Conservation (phyloP, 23 tunicate genomes). For the Diplosoma virens region DNA sequence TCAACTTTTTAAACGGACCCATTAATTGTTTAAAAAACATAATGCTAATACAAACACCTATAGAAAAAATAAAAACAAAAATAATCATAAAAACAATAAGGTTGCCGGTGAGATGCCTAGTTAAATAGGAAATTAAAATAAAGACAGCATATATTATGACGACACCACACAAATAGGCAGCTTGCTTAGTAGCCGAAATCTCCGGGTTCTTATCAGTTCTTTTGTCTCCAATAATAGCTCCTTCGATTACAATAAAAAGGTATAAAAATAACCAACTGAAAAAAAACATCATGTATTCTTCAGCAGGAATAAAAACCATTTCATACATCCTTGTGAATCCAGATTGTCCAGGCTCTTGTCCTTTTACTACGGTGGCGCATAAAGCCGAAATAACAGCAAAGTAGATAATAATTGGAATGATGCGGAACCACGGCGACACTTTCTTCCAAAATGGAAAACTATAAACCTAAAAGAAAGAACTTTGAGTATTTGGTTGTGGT, state of each 20-base stretch:
- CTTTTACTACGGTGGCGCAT: constrained; percentile 66
- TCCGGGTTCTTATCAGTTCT: neutral
- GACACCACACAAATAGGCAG: constrained; percentile 45
- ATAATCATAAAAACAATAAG: constrained; percentile 64
- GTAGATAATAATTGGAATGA: constrained; percentile 60
- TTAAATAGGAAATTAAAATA: constrained; percentile 45
- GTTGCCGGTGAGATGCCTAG: constrained; percentile 7
- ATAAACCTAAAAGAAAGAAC: constrained; percentile 51
- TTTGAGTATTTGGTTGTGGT: too few species aligned
- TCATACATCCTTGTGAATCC: constrained; percentile 74
- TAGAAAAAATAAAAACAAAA: constrained; percentile 52
- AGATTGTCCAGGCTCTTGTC: constrained; percentile 36
- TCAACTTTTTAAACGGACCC: constrained; percentile 51
- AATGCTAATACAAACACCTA: constrained; percentile 52
- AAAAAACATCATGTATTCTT: constrained; percentile 62
- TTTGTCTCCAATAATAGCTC: constrained; percentile 26
- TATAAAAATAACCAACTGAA: constrained; percentile 76
- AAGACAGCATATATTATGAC: constrained; percentile 57
- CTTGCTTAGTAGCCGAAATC: constrained; percentile 65
- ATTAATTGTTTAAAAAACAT: constrained; percentile 71
- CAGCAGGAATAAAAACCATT: constrained; percentile 88
- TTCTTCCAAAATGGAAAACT: constrained; percentile 91
- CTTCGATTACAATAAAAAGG: constrained; percentile 54
- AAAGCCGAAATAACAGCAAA: constrained; percentile 45
- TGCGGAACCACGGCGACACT: constrained; percentile 72